phyloP scores from a whole-genome alignment of 2,797 vertebrate genomes.

The Poliocrania exsul region DNA sequence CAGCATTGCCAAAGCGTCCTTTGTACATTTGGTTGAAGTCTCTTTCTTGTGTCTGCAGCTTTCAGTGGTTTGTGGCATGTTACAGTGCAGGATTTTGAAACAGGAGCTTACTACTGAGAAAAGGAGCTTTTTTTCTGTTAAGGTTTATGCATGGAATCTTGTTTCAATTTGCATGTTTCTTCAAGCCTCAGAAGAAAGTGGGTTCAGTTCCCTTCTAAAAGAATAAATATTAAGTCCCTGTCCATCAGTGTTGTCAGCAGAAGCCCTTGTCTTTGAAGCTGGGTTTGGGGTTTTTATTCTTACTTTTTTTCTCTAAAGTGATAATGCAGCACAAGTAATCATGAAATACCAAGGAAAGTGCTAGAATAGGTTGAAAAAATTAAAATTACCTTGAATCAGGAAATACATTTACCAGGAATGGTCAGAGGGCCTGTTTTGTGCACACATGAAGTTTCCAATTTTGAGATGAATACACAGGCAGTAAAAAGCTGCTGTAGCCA shows the following conservation, averaged over 20 bases:
- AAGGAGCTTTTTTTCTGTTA: neutral
- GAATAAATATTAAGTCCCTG: neutral
- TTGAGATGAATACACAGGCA: neutral
- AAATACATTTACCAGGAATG: neutral
- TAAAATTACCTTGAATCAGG: neutral
- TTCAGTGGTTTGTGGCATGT: slow-evolving; percentile 9
- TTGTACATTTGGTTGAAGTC: neutral
- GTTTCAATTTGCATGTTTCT: slow-evolving; percentile 38
- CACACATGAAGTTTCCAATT: neutral
- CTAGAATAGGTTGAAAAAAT: neutral
- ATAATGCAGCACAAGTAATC: neutral
- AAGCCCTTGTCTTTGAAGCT: neutral
- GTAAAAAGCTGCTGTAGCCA: neutral
- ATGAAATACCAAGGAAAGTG: neutral
- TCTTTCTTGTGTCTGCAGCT: neutral
- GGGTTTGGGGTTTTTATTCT: neutral
- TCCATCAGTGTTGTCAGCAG: neutral
- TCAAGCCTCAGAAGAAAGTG: slow-evolving; percentile 16
- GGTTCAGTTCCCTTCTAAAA: neutral
- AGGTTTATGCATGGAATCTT: neutral
- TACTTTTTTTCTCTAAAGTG: neutral
- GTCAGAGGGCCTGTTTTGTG: neutral
- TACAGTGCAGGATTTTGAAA: slow-evolving; percentile 30
- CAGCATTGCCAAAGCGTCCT: neutral
- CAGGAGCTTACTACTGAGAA: neutral